Evolutionary conservation across 64 coral and sea anemone genomes (phyloP).

Genomic region (Anthopleura sola): DNA sequence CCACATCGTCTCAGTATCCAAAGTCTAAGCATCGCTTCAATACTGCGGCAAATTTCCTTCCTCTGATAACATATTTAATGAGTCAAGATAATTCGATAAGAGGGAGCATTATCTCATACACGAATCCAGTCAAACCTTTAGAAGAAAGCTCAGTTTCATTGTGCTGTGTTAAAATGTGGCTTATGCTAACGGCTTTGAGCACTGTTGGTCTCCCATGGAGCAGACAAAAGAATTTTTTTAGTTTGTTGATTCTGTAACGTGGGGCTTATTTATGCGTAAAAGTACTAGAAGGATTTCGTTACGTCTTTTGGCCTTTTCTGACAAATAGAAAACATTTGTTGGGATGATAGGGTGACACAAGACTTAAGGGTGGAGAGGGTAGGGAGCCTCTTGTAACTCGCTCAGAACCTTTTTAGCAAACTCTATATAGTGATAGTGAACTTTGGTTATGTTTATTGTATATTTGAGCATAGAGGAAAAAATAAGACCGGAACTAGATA

Average conservation of each 20-base stretch:
- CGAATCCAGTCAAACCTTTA: not conserved
- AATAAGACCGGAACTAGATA: no score
- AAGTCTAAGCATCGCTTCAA: not conserved
- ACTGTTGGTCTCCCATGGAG: not conserved
- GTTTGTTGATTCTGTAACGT: constrained; percentile 20
- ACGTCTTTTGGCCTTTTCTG: not conserved
- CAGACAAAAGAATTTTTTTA: not conserved
- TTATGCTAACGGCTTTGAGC: not conserved
- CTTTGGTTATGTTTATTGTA: no score
- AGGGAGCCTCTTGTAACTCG: no score
- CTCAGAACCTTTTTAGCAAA: no score
- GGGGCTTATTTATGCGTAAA: not conserved
- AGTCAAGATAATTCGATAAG: constrained; percentile 6
- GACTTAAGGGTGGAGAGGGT: not conserved
- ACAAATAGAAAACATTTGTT: not conserved
- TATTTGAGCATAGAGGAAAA: no score
- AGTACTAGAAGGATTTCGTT: constrained; percentile 1
- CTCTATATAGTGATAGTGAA: no score
- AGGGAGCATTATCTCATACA: not conserved
- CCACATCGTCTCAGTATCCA: not conserved
- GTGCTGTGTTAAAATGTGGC: not conserved
- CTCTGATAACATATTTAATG: not conserved
- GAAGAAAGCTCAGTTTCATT: not conserved
- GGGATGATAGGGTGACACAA: not conserved
- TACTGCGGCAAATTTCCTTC: not conserved